Base-by-base conservation (phyloP, 2,113 vertebrate species). In the Rhineura floridana region DNA sequence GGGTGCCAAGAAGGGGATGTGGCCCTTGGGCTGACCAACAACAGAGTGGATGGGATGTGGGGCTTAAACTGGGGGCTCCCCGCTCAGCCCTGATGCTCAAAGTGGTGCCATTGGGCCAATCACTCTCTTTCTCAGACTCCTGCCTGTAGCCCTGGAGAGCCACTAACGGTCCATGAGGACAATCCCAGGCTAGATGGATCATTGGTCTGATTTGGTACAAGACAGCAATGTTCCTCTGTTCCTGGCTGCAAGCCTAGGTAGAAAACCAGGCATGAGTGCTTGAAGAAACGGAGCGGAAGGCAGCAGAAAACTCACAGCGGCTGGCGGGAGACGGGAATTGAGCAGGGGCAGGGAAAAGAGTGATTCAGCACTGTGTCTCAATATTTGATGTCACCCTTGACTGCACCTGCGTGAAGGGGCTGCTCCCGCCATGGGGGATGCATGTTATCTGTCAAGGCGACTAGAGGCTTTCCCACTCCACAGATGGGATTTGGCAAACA, bases 391-490 rank as follows among this genome's bases (percentile, higher is more conserved):
- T 87, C 70, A 72, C n/a, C 30, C 78, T 84, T 82, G 81, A 76
- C 50, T 59, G 81, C 82, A 82, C 19, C 52, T 1, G 1, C 52
- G 44, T 23, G 81, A 4, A 67, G 81, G 69, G 0, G 0, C 2
- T 46, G 62, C 52, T 63, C 63, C 0, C 0, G 23, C 77, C 89
- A 46, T 39, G 0, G 17, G 78, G 55, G 46, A 87, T 23, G 62
- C 25, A 33, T 36, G 11, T 59, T 0, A 0, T 10, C 39, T 87
- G 83, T 46, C 52, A 52, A 21, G 30, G 39, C 19, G 0, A 0
- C 50, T 6, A 36, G 23, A 17, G 2, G 23, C 83, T 2, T 0
- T 72, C 30, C 0, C 19, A 0, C 0, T 52, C 15, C 42, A n/a
- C 0, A 0, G 28, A 36, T 28, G 21, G 76, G 79, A 59, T 44